Percentiles rank a stretch among this genome's conserved stretches.
phyloP scores from a whole-genome alignment of 2,113 vertebrate species.

The Equus quagga region DNA sequence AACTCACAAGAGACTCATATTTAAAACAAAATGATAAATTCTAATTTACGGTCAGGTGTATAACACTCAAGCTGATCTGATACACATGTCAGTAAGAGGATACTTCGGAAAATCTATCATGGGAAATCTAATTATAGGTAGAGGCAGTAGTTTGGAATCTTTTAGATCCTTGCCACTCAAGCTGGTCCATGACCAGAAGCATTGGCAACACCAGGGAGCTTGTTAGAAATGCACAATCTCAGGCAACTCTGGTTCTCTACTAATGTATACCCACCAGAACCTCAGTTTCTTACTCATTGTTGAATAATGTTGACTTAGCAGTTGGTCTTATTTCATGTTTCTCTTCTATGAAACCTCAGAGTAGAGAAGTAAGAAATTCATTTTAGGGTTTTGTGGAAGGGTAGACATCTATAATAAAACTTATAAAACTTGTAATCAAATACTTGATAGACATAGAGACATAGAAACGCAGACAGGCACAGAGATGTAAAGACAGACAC shows the following conservation, averaged over 20 bases:
- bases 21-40: slow-evolving; percentile 52
- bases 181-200: background rate
- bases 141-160: background rate
- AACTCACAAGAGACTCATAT: background rate
- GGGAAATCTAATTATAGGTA: background rate
- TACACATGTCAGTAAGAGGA: background rate
- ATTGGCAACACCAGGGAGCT: background rate
- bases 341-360: slow-evolving; percentile 41
- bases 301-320: slow-evolving; percentile 23
- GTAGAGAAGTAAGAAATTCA: slow-evolving; percentile 18
- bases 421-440: slow-evolving; percentile 41
- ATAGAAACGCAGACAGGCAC: background rate
- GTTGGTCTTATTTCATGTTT: slow-evolving; percentile 38
- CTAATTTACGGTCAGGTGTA: background rate
- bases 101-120: background rate
- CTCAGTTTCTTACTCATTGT: background rate
- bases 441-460: slow-evolving; percentile 20
- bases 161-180: background rate
- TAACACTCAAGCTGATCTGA: background rate
- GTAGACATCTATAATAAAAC: background rate
- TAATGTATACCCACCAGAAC: background rate
- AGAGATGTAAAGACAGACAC: background rate
- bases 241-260: background rate
- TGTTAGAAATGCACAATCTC: background rate
- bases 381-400: slow-evolving; percentile 38